These are phyloP conservation scores for Samia ricini DNA, from an alignment of 1,140 invertebrate genomes.

Conservation along the genomic window DNA sequence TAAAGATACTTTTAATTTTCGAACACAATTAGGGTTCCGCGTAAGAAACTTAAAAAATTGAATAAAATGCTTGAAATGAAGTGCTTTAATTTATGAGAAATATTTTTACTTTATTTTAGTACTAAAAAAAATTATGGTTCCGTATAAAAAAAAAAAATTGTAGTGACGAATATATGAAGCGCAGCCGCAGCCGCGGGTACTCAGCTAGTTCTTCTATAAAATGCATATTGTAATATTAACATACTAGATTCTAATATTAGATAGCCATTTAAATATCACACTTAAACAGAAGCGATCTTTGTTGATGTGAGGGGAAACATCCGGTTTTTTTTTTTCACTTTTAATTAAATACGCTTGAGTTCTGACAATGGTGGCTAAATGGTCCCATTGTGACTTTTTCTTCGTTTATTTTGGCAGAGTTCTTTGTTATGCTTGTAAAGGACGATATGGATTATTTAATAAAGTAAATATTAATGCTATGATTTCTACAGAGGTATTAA, in stretches of 20 bases:
- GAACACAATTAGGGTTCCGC: too few species aligned
- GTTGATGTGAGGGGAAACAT: constrained; percentile 23
- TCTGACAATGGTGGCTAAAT: constrained; percentile 22
- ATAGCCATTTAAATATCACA: constrained; percentile 14
- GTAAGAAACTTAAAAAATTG: too few species aligned
- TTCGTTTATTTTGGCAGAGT: neutral
- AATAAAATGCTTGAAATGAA: too few species aligned
- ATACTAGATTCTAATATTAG: neutral
- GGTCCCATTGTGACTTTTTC: constrained; percentile 18
- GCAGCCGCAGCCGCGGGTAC: too few species aligned
- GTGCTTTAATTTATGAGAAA: too few species aligned
- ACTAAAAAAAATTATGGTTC: too few species aligned
- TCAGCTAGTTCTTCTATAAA: neutral
- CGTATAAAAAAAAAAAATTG: too few species aligned
- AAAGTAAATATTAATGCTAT: neutral
- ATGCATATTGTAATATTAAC: neutral
- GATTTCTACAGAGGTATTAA: neutral
- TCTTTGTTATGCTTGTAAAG: constrained; percentile 2
- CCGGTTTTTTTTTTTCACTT: constrained; percentile 21
- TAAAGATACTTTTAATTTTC: too few species aligned
- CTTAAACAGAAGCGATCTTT: constrained; percentile 25
- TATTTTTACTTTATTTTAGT: too few species aligned
- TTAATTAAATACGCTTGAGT: constrained; percentile 26
- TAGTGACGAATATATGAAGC: too few species aligned
- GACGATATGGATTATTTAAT: neutral